Evolutionary conservation across 2,797 vertebrate genomes (phyloP).

Genomic region (Epinephelus awoara): DNA sequence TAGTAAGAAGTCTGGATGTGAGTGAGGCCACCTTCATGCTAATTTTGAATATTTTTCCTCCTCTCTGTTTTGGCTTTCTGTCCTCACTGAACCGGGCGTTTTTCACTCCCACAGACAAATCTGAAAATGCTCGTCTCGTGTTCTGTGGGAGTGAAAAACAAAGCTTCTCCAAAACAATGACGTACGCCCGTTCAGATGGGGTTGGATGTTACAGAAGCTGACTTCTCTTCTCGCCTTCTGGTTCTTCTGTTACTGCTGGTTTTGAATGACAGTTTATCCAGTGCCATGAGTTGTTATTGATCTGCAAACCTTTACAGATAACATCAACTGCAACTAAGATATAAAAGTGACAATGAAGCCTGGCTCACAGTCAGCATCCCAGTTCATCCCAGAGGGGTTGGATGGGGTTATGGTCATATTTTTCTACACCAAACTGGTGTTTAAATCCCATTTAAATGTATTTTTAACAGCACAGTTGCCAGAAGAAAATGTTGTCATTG

Average conservation of each 20-base stretch:
- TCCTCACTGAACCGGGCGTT: background rate
- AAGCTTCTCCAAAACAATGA: constrained; percentile 33
- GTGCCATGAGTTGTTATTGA: no score
- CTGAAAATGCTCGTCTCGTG: background rate
- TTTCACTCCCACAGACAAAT: constrained; percentile 18
- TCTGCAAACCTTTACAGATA: background rate
- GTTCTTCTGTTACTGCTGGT: background rate
- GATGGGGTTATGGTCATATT: no score
- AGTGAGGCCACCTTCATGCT: background rate
- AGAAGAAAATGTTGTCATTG: no score
- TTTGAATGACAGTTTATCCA: background rate
- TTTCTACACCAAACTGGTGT: no score
- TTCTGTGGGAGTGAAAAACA: constrained; percentile 29
- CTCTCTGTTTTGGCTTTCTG: background rate
- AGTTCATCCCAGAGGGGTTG: no score
- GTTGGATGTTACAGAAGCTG: background rate
- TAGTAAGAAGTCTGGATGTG: background rate
- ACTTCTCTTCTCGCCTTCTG: background rate
- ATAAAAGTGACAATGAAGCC: background rate
- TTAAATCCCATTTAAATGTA: no score
- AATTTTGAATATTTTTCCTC: background rate
- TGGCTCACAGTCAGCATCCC: background rate
- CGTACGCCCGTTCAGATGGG: background rate
- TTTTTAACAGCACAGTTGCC: no score
- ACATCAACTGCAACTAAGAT: background rate